Conservation (phyloP, 2,113 vertebrate species). For the Dicrurus megarhynchus region DNA sequence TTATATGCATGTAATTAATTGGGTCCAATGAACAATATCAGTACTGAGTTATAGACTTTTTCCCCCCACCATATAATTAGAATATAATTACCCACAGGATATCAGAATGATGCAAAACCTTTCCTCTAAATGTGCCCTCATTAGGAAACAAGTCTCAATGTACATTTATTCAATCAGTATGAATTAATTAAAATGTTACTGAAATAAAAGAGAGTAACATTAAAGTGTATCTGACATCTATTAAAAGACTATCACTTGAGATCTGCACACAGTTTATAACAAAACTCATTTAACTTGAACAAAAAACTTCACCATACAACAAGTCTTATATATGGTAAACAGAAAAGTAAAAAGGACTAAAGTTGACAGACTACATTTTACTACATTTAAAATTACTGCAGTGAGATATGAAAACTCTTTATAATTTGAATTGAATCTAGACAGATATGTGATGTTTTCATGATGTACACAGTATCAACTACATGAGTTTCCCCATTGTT, state of each 20-base stretch:
- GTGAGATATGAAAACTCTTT: neutral
- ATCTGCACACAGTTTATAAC: conserved; percentile 65
- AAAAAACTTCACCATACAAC: conserved; percentile 19
- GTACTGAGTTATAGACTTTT: conserved; percentile 80
- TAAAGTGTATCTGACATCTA: conserved; percentile 81
- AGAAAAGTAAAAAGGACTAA: neutral
- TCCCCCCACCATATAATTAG: conserved; percentile 82
- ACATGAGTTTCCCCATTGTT: neutral
- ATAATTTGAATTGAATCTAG: neutral
- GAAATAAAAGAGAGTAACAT: conserved; percentile 79
- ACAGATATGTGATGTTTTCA: neutral
- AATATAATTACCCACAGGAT: conserved; percentile 89
- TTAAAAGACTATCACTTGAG: conserved; percentile 77
- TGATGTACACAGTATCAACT: neutral
- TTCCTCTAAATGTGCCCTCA: conserved; percentile 83
- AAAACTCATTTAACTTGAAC: conserved; percentile 66
- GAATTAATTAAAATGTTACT: conserved; percentile 88
- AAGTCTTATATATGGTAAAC: neutral
- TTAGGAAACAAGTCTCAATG: conserved; percentile 85
- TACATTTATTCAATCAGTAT: conserved; percentile 87
- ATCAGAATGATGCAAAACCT: conserved; percentile 87
- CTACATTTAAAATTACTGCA: neutral
- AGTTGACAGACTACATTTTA: neutral
- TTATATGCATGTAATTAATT: conserved; percentile 86
- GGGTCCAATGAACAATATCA: conserved; percentile 82